Conservation (phyloP, 2,113 vertebrate genomes). For the Catagonus wagneri region DNA sequence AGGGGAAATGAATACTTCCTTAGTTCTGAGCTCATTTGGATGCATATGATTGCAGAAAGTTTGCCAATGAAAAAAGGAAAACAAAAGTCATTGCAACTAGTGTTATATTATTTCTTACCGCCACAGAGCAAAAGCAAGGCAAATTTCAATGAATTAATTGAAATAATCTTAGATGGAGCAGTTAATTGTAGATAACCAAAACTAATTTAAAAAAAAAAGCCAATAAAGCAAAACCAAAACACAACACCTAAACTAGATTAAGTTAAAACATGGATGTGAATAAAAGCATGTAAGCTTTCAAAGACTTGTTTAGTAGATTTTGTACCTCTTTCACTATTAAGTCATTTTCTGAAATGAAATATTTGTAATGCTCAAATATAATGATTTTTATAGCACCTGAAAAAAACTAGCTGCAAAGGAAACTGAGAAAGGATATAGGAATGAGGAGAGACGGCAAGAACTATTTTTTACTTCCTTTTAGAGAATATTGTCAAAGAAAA, state of each 20-base stretch:
- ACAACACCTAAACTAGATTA: not conserved
- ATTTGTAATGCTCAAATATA: not conserved
- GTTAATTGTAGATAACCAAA: slow-evolving; percentile 29
- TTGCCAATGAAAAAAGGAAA: not conserved
- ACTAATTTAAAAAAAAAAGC: not conserved
- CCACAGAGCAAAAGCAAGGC: not conserved
- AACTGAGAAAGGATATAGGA: not conserved
- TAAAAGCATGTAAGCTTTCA: slow-evolving; percentile 14
- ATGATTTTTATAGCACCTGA: not conserved
- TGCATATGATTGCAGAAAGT: not conserved
- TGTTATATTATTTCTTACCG: not conserved
- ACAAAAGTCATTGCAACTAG: not conserved
- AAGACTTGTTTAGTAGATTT: not conserved
- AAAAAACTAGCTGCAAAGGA: not conserved
- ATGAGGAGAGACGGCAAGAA: not conserved
- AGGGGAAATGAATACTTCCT: not conserved
- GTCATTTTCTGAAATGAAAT: not conserved
- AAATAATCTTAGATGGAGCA: not conserved
- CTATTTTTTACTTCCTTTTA: not conserved
- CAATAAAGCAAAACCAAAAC: not conserved
- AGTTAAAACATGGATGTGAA: slow-evolving; percentile 24
- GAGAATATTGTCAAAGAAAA: not conserved
- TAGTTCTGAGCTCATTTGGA: slow-evolving; percentile 31
- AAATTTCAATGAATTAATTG: not conserved
- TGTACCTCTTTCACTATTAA: not conserved